Percentiles rank a stretch among this genome's conserved stretches.
These are phyloP conservation scores for Drosophila infuscata DNA, from an alignment of 2,888 invertebrate genomes.

Conservation along the genomic window DNA sequence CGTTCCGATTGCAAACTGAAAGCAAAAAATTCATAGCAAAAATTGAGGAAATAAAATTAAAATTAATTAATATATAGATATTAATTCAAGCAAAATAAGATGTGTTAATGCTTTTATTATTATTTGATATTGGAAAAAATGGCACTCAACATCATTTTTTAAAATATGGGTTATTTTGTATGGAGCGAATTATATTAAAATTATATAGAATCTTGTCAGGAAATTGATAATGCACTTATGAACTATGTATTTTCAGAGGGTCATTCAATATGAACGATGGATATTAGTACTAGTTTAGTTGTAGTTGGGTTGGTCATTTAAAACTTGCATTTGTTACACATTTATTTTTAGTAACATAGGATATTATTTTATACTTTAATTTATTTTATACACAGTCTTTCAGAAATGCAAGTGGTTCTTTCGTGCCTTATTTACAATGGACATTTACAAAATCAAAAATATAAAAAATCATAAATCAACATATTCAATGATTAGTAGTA, in stretches of 20 bases:
- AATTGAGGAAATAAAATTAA: conserved; percentile 41
- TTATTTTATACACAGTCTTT: conserved; percentile 62
- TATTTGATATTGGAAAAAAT: conserved; percentile 46
- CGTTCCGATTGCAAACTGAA: conserved; percentile 79
- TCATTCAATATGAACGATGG: conserved; percentile 82
- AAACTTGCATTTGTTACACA: conserved; percentile 45
- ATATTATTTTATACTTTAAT: conserved; percentile 28
- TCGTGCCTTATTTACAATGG: conserved; percentile 29
- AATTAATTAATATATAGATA: conserved; percentile 14
- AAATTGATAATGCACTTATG: conserved; percentile 27
- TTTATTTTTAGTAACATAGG: conserved; percentile 4
- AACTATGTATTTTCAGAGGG: conserved; percentile 40
- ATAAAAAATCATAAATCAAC: conserved; percentile 4
- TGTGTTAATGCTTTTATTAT: conserved; percentile 2
- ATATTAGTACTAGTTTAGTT: conserved; percentile 29
- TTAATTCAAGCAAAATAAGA: conserved; percentile 31
- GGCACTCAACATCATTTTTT: conserved; percentile 27
- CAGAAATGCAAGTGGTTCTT: conserved; percentile 63
- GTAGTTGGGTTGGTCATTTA: conserved; percentile 16
- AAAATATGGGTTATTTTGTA: conserved; percentile 19
- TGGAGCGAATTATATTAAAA: conserved; percentile 5
- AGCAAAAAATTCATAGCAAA: too few species aligned
- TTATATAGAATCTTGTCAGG: background rate
- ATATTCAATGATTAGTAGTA: conserved; percentile 21
- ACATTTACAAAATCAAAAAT: conserved; percentile 42